These are phyloP conservation scores for Phallusia fumigata DNA, from an alignment of 23 tunicate species.

Conservation along the genomic window DNA sequence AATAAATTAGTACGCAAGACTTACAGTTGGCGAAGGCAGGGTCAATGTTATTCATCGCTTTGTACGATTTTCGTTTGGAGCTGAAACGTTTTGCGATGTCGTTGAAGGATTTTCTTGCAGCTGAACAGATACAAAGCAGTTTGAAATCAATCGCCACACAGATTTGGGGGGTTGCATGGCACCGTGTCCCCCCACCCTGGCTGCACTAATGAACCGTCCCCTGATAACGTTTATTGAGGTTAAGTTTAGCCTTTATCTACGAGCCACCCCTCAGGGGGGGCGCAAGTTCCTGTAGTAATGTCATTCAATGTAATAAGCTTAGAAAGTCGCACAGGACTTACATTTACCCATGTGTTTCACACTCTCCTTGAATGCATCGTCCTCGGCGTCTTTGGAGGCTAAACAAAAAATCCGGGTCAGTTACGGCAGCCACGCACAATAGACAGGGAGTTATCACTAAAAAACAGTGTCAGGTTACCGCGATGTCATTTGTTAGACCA, in stretches of 20 bases:
- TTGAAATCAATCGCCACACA: background rate
- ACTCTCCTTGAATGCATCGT: constrained; percentile 65
- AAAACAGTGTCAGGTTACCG: no score
- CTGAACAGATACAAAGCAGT: constrained; percentile 23
- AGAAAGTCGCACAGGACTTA: constrained; percentile 8
- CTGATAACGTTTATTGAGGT: no score
- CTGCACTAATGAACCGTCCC: no score
- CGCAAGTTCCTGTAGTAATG: no score
- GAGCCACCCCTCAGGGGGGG: no score
- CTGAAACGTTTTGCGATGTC: constrained; percentile 64
- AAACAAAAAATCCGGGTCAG: background rate
- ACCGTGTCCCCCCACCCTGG: no score
- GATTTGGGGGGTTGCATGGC: no score
- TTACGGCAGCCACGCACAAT: no score
- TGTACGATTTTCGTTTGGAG: constrained; percentile 55
- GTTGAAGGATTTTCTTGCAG: constrained; percentile 49
- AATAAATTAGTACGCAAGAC: background rate
- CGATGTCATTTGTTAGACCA: no score
- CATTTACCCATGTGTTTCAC: constrained; percentile 85
- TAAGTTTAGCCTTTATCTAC: no score
- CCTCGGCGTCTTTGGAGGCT: constrained; percentile 22
- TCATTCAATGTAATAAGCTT: no score
- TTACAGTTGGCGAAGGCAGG: constrained; percentile 80
- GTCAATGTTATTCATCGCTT: constrained; percentile 66
- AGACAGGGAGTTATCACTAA: no score